Percentiles rank a stretch among this genome's conserved stretches.
These are phyloP conservation scores for Perccottus glenii DNA, from an alignment of 2,113 vertebrate genomes.

Conservation along the genomic window DNA sequence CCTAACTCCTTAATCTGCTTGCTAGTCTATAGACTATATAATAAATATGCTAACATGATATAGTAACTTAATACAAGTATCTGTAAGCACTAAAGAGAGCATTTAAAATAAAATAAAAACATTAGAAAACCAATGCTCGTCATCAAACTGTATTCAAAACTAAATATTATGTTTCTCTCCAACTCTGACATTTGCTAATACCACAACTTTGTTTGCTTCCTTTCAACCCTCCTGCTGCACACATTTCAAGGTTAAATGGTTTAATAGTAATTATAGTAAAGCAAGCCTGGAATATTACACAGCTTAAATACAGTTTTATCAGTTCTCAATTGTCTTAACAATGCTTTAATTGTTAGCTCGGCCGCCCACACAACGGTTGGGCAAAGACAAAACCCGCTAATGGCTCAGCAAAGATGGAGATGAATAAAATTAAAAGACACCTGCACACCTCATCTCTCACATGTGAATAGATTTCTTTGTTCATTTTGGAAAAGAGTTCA, in stretches of 20 bases:
- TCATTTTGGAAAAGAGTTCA: constrained; percentile 64
- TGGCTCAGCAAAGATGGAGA: constrained; percentile 68
- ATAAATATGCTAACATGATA: too few relatives aligned
- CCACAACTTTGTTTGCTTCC: constrained; percentile 16
- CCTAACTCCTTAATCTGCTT: too few relatives aligned
- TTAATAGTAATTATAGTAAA: constrained; percentile 75
- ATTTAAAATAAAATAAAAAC: background rate
- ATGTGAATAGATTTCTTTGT: constrained; percentile 74
- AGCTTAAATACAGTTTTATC: constrained; percentile 72
- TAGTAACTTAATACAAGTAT: background rate
- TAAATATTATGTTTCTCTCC: constrained; percentile 12
- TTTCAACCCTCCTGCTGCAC: constrained; percentile 21
- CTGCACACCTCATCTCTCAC: constrained; percentile 67
- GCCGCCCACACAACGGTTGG: constrained; percentile 69
- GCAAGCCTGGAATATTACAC: constrained; percentile 65
- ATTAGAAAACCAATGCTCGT: background rate
- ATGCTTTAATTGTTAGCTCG: constrained; percentile 79
- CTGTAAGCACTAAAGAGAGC: background rate
- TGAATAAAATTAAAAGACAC: constrained; percentile 80
- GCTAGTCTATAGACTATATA: too few relatives aligned
- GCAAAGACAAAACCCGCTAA: constrained; percentile 71
- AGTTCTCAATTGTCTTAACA: constrained; percentile 76
- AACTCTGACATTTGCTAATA: constrained; percentile 47
- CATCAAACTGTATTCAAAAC: constrained; percentile 23
- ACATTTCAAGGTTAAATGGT: constrained; percentile 70